phyloP scores from a whole-genome alignment of 2,113 vertebrate species.

The Neotoma lepida region DNA sequence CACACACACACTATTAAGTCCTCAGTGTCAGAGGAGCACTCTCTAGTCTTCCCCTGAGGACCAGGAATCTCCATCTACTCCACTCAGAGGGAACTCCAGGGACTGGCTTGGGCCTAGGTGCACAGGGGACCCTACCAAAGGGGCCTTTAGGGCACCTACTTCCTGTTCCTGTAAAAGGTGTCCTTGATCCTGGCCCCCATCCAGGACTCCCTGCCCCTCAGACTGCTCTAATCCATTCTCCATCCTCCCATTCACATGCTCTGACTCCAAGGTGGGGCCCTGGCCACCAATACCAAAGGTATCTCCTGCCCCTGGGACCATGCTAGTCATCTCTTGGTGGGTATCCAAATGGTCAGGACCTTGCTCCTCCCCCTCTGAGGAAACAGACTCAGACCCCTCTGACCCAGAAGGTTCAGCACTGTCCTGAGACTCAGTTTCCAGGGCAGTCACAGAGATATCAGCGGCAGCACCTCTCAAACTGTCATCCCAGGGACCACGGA shows the following conservation, averaged over 20 bases:
- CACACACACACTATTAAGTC: background rate
- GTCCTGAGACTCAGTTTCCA: conserved; percentile 32
- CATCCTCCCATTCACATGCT: conserved; percentile 22
- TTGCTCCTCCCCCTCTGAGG: conserved; percentile 5
- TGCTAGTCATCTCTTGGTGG: background rate
- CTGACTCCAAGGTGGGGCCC: conserved; percentile 52
- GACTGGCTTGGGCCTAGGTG: conserved; percentile 49
- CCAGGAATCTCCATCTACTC: conserved; percentile 69
- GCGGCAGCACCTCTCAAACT: background rate
- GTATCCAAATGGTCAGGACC: background rate
- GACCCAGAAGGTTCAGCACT: conserved; percentile 60
- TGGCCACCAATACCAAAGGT: background rate
- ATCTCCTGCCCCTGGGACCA: background rate
- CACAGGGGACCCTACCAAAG: conserved; percentile 58
- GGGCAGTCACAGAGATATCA: background rate
- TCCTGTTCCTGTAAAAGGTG: conserved; percentile 29
- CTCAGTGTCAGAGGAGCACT: background rate
- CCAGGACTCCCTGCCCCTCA: background rate
- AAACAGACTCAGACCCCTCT: conserved; percentile 41
- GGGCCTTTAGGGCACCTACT: conserved; percentile 25
- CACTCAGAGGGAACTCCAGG: conserved; percentile 57
- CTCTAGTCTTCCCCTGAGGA: conserved; percentile 74
- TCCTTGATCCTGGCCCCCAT: background rate
- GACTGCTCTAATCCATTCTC: conserved; percentile 42
- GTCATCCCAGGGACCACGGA: conserved; percentile 15